phyloP scores from a whole-genome alignment of 2,888 invertebrate genomes.

The Aphodius granarius region DNA sequence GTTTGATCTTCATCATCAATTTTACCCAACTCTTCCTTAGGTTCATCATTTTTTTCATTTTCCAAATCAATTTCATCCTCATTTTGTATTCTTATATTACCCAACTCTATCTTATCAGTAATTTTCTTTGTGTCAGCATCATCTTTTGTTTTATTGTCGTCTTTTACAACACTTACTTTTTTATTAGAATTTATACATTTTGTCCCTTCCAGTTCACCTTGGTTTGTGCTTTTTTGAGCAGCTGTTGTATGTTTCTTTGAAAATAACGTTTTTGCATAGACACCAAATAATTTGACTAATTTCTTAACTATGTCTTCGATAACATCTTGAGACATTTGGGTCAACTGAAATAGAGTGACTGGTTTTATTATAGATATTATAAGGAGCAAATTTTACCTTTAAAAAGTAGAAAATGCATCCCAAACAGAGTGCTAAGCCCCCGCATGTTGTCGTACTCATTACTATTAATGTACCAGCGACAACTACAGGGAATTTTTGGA shows the following conservation, averaged over 20 bases:
- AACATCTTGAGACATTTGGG: conserved; percentile 75
- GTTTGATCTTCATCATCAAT: conserved; percentile 18
- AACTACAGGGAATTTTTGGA: conserved; percentile 70
- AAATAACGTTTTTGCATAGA: background rate
- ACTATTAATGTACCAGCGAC: conserved; percentile 66
- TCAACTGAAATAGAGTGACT: conserved; percentile 59
- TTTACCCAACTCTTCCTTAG: conserved; percentile 15
- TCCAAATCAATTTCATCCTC: background rate
- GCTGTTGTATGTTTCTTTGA: background rate
- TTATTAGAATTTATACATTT: background rate
- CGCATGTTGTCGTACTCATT: conserved; percentile 69
- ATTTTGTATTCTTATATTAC: background rate
- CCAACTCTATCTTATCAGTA: background rate
- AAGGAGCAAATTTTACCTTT: conserved; percentile 56
- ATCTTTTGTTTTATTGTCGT: background rate
- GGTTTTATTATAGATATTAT: background rate
- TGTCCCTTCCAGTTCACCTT: no score
- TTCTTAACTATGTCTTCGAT: conserved; percentile 58
- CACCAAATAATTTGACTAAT: conserved; percentile 43
- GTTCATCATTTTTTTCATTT: conserved; percentile 29
- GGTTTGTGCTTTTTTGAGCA: no score
- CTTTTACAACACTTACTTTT: background rate
- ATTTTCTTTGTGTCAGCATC: background rate
- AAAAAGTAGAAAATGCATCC: conserved; percentile 71
- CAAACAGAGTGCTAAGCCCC: conserved; percentile 68